Evolutionary conservation across 1,140 invertebrate species (phyloP).

Genomic region (Bombus haemorrhoidalis): DNA sequence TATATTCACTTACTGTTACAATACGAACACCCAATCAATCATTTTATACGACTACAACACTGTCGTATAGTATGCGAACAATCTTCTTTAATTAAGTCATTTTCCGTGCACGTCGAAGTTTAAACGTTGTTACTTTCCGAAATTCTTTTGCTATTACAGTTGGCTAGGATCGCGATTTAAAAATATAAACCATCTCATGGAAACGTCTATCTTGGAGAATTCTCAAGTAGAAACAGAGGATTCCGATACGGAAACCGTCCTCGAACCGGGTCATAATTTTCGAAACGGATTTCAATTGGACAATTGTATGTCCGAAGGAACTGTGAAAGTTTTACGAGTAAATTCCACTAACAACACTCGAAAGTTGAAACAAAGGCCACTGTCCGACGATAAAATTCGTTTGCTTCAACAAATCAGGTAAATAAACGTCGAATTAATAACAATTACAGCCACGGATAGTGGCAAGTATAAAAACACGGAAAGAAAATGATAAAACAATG

Average conservation of each 20-base stretch:
- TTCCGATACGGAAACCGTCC: not conserved
- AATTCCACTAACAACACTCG: accelerated
- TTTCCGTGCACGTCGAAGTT: too few species aligned
- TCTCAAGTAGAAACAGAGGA: not conserved
- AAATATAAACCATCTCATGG: constrained; percentile 24
- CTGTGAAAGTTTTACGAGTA: not conserved
- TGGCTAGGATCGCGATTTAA: constrained; percentile 35
- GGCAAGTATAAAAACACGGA: not conserved
- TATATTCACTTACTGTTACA: accelerated
- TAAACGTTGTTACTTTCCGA: too few species aligned
- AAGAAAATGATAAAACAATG: not conserved
- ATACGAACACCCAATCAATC: not conserved
- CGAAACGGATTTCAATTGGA: not conserved
- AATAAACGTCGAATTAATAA: not conserved
- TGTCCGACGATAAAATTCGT: not conserved
- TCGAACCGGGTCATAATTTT: not conserved
- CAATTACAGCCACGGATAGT: not conserved
- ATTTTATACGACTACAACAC: constrained; percentile 20
- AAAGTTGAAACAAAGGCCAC: not conserved
- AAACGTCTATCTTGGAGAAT: not conserved
- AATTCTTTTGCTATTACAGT: not conserved
- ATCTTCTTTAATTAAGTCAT: too few species aligned
- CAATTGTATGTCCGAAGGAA: not conserved
- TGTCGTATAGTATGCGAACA: constrained; percentile 14
- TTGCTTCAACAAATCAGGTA: constrained; percentile 18